Base-by-base conservation (phyloP, 2,113 vertebrate species). In the Pangasianodon gigas region DNA sequence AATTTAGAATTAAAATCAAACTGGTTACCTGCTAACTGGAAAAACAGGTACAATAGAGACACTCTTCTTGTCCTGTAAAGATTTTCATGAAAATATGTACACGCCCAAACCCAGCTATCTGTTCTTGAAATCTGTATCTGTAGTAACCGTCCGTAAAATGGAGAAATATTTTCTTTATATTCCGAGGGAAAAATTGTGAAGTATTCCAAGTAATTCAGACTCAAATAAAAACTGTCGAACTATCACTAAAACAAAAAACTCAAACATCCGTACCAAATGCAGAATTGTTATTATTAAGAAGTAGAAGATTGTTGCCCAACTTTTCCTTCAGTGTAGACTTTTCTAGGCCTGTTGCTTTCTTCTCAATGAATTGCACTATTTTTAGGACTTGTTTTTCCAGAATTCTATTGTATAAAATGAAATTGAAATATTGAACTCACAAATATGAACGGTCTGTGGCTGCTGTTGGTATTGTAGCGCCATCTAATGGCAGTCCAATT, bases 391-490 rank as follows among this genome's bases (percentile, higher is more conserved):
- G 24, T 48, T n/a, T 16, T 52, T 52, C 75, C 4, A 46, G 9
- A 48, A 26, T 79, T 48, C 37, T 44, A 10, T 79, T 14, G 44
- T 48, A 51, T 14, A 29, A n/a, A 79, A 48, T 51, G 10, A 26
- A 48, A 14, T 5, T 77, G 3, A 79, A 79, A 51, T 79, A 29
- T 48, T 79, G 3, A 26, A 46, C 29, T 5, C 4, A 74, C 2
- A 2, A 74, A 74, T 41, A 6, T 71, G 21, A 1, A 51, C 4
- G 37, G n/a, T 54, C 51, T 54, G 0, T 54, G 77, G 77, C 29
- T 82, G 51, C 29, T 82, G 81, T 58, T 83, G n/a, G 81, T 37
- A 56, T 83, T 58, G 81, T 58, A 83, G 81, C 54, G 24, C 81
- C 81, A 83, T 58, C 32, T 83, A 83, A 83, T 83, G 81, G 81